Evolutionary conservation across 2,888 invertebrate genomes (phyloP).

Genomic region (Megalurothrips usitatus): DNA sequence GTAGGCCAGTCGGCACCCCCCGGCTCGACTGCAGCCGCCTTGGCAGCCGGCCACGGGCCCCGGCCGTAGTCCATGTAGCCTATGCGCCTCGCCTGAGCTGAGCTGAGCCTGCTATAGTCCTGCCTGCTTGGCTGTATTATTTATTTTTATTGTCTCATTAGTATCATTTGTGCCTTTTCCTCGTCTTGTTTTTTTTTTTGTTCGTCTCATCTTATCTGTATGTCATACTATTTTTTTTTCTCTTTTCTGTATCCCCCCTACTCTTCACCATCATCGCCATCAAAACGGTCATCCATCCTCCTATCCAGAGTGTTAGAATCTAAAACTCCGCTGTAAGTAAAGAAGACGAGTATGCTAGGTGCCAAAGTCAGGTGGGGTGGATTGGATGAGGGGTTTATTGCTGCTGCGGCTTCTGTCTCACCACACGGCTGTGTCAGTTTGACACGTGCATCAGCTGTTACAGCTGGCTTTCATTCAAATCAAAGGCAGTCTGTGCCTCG

Average conservation of each 20-base stretch:
- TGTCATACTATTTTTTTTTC: conserved; percentile 3
- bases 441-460: not conserved
- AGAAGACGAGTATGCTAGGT: not conserved
- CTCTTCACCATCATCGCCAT: conserved; percentile 4
- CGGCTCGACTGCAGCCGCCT: too few species aligned
- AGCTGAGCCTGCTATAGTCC: not conserved
- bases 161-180: conserved; percentile 20
- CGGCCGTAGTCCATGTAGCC: not conserved
- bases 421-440: too few species aligned
- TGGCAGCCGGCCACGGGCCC: not conserved
- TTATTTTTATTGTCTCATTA: conserved; percentile 11
- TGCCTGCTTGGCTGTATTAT: conserved; percentile 11
- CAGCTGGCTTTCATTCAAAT: not conserved
- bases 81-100: too few species aligned
- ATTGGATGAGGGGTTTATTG: too few species aligned
- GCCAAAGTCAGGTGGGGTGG: not conserved
- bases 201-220: conserved; percentile 7
- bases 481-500: not conserved
- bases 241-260: conserved; percentile 2
- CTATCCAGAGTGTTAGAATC: conserved; percentile 16
- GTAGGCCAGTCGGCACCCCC: too few species aligned
- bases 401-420: too few species aligned
- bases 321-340: not conserved
- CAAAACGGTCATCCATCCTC: not conserved
- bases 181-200: not conserved